Evolutionary conservation across 2,797 vertebrate genomes (phyloP).

Genomic region (Clarias pachynema): DNA sequence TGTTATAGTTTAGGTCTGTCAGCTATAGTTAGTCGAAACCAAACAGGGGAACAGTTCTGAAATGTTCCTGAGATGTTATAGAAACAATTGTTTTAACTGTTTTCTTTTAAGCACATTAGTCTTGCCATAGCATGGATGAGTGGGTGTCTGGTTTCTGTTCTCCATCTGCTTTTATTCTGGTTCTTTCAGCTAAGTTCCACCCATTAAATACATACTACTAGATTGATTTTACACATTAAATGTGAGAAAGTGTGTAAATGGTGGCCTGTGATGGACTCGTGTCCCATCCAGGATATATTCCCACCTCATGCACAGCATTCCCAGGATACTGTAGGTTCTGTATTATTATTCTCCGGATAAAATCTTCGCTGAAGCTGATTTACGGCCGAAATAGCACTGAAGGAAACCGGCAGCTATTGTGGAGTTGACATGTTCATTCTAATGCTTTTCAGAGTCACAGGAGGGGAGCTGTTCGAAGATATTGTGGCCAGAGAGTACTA

Average conservation of each 20-base stretch:
- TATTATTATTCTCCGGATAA: neutral
- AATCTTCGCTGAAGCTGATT: neutral
- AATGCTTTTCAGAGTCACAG: constrained; percentile 84
- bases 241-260: neutral
- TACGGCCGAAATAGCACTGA: neutral
- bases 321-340: neutral
- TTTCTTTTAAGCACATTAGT: neutral
- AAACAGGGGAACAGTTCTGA: neutral
- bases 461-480: constrained; percentile 96
- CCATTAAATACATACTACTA: neutral
- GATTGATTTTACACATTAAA: neutral
- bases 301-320: neutral
- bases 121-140: too few species aligned
- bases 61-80: neutral
- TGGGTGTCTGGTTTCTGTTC: neutral
- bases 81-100: neutral
- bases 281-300: too few species aligned
- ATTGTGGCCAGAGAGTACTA: constrained; percentile 98
- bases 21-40: neutral
- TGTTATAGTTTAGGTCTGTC: neutral
- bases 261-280: neutral
- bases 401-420: neutral
- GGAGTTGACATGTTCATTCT: constrained; percentile 23
- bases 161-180: neutral
- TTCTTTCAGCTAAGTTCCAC: neutral